Percentiles rank a stretch among this genome's conserved stretches.
Evolutionary conservation across 92 coral and sea anemone genomes (phyloP).

Genomic region (Phenganax marumi): DNA sequence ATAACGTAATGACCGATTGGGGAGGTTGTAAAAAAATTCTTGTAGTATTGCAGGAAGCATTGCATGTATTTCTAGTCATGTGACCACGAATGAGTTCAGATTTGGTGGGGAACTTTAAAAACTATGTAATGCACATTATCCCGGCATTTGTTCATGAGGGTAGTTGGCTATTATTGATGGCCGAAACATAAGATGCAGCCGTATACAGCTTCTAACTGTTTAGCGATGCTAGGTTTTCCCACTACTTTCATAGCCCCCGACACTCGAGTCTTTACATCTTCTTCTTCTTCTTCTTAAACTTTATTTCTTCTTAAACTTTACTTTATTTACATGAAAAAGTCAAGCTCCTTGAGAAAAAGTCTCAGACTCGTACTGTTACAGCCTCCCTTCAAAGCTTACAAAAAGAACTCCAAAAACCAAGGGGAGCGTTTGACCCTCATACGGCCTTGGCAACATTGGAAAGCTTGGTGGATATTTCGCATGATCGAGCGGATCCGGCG

Average conservation of each 20-base stretch:
- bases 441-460: conserved; percentile 55
- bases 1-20: too few relatives aligned
- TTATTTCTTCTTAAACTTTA: too few relatives aligned
- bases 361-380: neutral
- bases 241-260: neutral
- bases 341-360: neutral
- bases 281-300: too few relatives aligned
- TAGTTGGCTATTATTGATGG: neutral
- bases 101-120: too few relatives aligned
- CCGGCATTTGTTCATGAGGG: too few relatives aligned
- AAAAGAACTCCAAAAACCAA: conserved; percentile 5
- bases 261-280: conserved; percentile 8
- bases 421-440: conserved; percentile 43
- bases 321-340: neutral
- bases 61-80: too few relatives aligned
- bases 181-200: neutral
- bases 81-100: too few relatives aligned
- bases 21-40: too few relatives aligned
- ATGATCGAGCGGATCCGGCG: conserved; percentile 28
- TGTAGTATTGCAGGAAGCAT: too few relatives aligned
- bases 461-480: conserved; percentile 39
- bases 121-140: too few relatives aligned
- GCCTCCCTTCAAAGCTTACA: neutral
- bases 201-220: neutral
- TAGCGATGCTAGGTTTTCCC: neutral